These are phyloP conservation scores for Acanthopleura granulata DNA, from an alignment of 2,888 invertebrate species.

Conservation along the genomic window DNA sequence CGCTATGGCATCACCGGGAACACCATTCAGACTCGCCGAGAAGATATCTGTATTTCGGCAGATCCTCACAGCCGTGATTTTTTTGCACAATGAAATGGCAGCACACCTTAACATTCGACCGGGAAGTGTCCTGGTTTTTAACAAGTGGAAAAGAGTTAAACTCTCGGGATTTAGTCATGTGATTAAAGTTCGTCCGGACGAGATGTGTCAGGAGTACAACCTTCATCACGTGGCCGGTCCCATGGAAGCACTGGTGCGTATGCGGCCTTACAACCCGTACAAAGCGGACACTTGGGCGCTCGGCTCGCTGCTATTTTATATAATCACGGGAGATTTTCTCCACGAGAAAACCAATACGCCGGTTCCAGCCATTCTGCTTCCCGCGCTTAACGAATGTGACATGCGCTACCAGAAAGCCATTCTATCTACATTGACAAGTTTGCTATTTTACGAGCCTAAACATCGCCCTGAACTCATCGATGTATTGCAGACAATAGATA, in stretches of 20 bases:
- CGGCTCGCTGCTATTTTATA: not conserved
- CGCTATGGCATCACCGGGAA: not conserved
- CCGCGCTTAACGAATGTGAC: not conserved
- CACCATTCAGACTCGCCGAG: not conserved
- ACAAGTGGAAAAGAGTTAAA: not conserved
- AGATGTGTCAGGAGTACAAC: not conserved
- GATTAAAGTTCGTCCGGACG: not conserved
- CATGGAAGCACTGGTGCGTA: not conserved
- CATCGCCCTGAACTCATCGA: not conserved
- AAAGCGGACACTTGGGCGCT: conserved; percentile 11
- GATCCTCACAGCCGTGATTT: not conserved
- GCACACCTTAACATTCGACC: conserved; percentile 13
- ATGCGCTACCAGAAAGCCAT: not conserved
- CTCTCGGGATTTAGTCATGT: not conserved
- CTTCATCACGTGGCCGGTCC: not conserved
- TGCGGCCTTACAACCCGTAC: conserved; percentile 3
- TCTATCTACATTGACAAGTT: not conserved
- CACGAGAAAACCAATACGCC: not conserved
- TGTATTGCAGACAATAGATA: not conserved
- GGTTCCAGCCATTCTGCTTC: not conserved
- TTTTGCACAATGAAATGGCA: not conserved
- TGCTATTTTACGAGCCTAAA: not conserved
- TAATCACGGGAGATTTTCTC: not conserved
- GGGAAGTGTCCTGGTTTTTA: not conserved
- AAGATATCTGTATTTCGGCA: not conserved